Evolutionary conservation across 2,113 vertebrate genomes (phyloP), one percentile per base, ranked within the genome.

Genomic region (Odontophorus gujanensis): DNA sequence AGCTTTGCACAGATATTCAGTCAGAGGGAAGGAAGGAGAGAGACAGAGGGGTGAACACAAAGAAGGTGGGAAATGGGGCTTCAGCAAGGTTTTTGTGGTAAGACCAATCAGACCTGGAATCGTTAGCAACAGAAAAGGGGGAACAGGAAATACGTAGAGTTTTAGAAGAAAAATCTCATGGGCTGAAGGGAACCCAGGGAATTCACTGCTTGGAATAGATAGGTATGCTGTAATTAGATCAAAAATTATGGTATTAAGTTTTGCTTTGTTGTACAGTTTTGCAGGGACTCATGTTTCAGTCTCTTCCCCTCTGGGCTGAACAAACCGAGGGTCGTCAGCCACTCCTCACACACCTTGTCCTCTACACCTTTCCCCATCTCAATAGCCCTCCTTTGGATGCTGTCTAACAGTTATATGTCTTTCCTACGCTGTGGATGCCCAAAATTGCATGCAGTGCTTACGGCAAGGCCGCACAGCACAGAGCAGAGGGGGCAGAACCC

Each of bases 31-130:
- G 87, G 51, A 43, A 74, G 61, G 91, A 5, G 13, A 90, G 89
- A 95, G 87, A 90, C 90, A 74, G 81, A 1, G n/a, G 94, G 87
- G 82, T 92, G 89, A 92, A 90, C 9, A 19, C 73, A 87, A 84
- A 80, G 59, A 63, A 85, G 85, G 72, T 17, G 32, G 81, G 74
- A 91, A 91, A 77, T 3, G 25, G 59, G 81, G 42, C 81, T 87
- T 79, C 85, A 67, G 63, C 87, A 85, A 14, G 25, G 45, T 50
- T 89, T 77, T 11, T 40, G 32, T 85, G 57, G 81, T 50, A 13
- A n/a, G 36, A 51, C 45, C 45, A 19, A 11, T 51, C 91, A 88
- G 81, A 63, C 28, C n/a, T 68, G 68, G 80, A 81, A 51, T 48
- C 14, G 32, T 63, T 42, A 75, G 68, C 66, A 48, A 34, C 43